Percentiles rank a stretch among this genome's conserved stretches.
phyloP scores from a whole-genome alignment of 2,888 invertebrate species.

The Aporophyla lueneburgensis region DNA sequence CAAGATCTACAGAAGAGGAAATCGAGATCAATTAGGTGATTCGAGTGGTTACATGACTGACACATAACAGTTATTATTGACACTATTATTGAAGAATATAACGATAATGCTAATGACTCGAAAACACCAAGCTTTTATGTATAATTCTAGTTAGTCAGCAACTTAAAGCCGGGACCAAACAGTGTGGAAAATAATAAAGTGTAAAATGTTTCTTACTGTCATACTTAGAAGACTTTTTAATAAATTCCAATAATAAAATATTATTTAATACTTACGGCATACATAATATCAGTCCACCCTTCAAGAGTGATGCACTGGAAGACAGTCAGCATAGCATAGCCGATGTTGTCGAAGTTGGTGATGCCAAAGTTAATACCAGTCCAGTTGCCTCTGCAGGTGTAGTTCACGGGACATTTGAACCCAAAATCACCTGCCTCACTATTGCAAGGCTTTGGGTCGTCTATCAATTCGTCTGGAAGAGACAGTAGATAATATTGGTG shows the following conservation, averaged over 20 bases:
- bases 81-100: not conserved
- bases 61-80: not conserved
- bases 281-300: constrained; percentile 99
- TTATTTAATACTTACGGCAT: constrained; percentile 93
- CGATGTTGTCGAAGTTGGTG: constrained; percentile 99
- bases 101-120: not conserved
- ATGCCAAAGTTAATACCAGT: constrained; percentile 98
- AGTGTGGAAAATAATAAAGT: not conserved
- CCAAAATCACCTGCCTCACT: constrained; percentile 91
- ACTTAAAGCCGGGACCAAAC: not conserved
- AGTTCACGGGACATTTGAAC: constrained; percentile 90
- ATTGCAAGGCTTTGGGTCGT: constrained; percentile 90
- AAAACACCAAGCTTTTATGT: not conserved
- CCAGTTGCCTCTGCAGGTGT: constrained; percentile 91
- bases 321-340: constrained; percentile 99
- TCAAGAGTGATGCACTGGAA: constrained; percentile 99
- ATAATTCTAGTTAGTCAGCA: not conserved
- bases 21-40: not conserved
- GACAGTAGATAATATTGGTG: not conserved
- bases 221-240: not conserved
- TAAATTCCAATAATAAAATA: not conserved
- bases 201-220: not conserved
- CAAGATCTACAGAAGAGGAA: not conserved
- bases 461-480: constrained; percentile 74
- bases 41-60: too few species aligned